These are phyloP conservation scores for Argynnis bischoffii DNA, from an alignment of 2,888 invertebrate genomes.

Conservation along the genomic window DNA sequence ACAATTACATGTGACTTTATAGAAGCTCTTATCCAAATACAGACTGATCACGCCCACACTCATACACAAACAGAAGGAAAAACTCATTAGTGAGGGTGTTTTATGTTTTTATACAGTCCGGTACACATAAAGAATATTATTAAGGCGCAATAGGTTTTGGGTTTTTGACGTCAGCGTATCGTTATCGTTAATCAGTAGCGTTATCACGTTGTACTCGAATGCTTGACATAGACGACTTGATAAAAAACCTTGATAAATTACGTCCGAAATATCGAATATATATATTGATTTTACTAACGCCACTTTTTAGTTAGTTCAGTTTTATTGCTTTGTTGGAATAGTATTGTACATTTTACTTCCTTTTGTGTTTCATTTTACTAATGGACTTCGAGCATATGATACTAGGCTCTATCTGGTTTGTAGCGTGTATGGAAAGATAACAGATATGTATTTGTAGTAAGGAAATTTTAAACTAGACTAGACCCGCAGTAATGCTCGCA, in stretches of 20 bases:
- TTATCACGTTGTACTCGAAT: slow-evolving; percentile 63
- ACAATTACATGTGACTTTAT: neutral
- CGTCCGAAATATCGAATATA: slow-evolving; percentile 62
- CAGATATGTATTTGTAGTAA: neutral
- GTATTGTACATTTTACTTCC: slow-evolving; percentile 38
- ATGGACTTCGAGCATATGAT: slow-evolving; percentile 31
- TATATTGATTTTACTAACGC: slow-evolving; percentile 65
- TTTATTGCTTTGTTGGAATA: slow-evolving; percentile 40
- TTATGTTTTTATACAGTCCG: slow-evolving; percentile 19
- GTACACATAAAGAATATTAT: slow-evolving; percentile 31
- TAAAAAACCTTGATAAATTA: slow-evolving; percentile 65
- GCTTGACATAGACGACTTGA: slow-evolving; percentile 59
- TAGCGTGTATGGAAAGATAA: neutral
- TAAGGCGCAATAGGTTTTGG: slow-evolving; percentile 34
- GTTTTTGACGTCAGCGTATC: slow-evolving; percentile 36
- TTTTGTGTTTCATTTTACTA: slow-evolving; percentile 39
- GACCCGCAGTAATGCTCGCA: too few relatives aligned
- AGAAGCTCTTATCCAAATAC: neutral
- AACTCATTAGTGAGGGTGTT: slow-evolving; percentile 19
- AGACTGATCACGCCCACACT: neutral
- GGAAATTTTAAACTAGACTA: too few relatives aligned
- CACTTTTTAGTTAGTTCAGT: slow-evolving; percentile 38
- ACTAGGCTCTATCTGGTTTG: neutral
- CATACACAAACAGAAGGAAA: slow-evolving; percentile 1
- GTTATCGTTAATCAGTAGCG: slow-evolving; percentile 69